Conservation (phyloP, 2,113 vertebrate species). For the Ursus arctos region DNA sequence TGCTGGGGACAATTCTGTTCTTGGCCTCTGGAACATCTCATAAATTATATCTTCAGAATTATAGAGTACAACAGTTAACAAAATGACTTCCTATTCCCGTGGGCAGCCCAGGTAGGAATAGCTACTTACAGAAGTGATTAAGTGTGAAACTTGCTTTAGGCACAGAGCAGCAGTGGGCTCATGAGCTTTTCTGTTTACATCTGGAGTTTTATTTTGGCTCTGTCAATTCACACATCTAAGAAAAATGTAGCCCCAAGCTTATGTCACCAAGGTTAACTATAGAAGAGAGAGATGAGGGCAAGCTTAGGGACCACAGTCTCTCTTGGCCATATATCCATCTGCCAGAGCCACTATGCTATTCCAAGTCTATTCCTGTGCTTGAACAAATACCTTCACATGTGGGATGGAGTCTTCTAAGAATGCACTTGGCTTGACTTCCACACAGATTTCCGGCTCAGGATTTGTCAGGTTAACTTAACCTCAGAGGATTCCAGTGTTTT, state of each 20-base stretch:
- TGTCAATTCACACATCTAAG: constrained; percentile 3
- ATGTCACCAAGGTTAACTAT: background rate
- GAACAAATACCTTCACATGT: background rate
- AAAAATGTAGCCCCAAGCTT: constrained; percentile 20
- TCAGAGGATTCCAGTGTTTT: background rate
- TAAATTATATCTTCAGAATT: constrained; percentile 63
- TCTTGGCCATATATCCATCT: background rate
- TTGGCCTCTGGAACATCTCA: constrained; percentile 31
- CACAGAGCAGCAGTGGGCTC: background rate
- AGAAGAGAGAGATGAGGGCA: background rate
- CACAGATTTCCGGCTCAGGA: background rate
- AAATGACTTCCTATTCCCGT: background rate
- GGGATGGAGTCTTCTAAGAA: background rate
- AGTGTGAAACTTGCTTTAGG: background rate
- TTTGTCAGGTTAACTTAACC: constrained; percentile 1
- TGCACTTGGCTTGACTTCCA: background rate
- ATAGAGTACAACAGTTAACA: background rate
- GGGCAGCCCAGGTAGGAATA: background rate
- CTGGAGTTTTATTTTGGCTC: constrained; percentile 51
- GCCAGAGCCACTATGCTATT: background rate
- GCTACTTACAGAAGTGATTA: constrained; percentile 48
- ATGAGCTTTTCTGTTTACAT: background rate
- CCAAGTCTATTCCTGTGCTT: background rate
- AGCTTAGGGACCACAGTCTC: background rate
- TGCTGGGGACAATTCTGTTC: background rate